Evolutionary conservation across 2,113 vertebrate species (phyloP), one percentile per base, ranked within the genome.

Genomic region (Myrmophylax atrothorax): DNA sequence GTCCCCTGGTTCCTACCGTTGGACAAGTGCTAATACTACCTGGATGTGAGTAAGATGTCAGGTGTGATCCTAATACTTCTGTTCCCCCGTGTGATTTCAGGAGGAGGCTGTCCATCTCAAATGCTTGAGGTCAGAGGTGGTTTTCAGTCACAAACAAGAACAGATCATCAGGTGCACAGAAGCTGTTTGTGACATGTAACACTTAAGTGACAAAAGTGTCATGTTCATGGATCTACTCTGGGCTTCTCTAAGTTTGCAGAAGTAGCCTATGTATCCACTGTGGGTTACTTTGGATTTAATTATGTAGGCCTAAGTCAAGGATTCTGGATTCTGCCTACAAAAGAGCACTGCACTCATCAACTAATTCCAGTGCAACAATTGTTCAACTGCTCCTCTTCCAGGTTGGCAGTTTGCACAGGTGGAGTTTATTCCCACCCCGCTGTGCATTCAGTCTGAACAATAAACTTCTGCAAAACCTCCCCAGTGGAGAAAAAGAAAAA

Each of bases 331-430:
- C 58, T 67, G 37, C 47, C 25, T 42, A 7, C 12, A 37, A 23
- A 17, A 72, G 4, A 46, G 42, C 17, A 8, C 62, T 52, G 18
- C 25, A 11, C 12, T 60, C 0, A 1, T 52, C 12, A 31, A 0
- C 22, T 38, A 9, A 11, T 60, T 35, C 25, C 35, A 35, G 53
- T 38, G 31, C 47, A 44, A 4, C 19, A 13, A 37, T 29, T 18
- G 15, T 66, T 75, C 18, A 82, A 14, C 9, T 5, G 25, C 12
- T 23, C 22, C 67, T 79, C 60, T 38, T 58, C 24, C 42, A 77
- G 53, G 26, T 28, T 0, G 38, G 17, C 7, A 9, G 17, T 42
- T 88, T 72, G 29, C 6, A 2, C 19, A 31, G 52, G 23, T 67
- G 29, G 24, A 18, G 40, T 47, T 81, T 33, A 53, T 25, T 82